Base-by-base conservation (phyloP, 2,797 vertebrate species). In the Melanotaenia nigrans region DNA sequence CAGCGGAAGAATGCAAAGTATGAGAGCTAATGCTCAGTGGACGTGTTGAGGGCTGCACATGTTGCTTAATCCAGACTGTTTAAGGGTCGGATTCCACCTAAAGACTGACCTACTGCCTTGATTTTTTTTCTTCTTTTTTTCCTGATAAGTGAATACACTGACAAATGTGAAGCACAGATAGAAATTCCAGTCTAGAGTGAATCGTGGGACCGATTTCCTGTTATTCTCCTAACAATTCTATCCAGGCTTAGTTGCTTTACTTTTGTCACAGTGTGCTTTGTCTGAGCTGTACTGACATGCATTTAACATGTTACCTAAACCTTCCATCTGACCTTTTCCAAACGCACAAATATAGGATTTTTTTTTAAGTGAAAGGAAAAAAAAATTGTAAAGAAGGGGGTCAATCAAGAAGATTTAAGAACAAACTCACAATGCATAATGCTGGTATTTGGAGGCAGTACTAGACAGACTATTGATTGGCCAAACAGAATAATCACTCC, bases 11-110 rank as follows among this genome's bases (percentile, higher is more conserved):
- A 71, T 57, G 63, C 55, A 0, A 33, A 28, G 65, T 47, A 72
- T 32, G 32, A 12, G 16, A 28, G 51, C 11, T 53, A 18, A 64
- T 57, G 18, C 36, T 25, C 16, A 24, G 47, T 7, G 25, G 68
- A 71, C 49, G 28, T 54, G 49, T 0, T 38, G 22, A 61, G 13
- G 51, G 20, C 40, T 12, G 3, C 73, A 69, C 28, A 11, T 62
- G 73, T 24, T 24, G 49, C 9, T 20, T 82, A 60, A 68, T 68
- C 40, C 67, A 68, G 56, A 75, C 4, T 55, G 55, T 32, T 16
- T 57, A 14, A 54, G 51, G 51, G 51, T 54, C 24, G 5, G 12
- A 54, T 13, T 78, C 64, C 71, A 36, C 56, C 58, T 60, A 32
- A 65, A 35, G 14, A 16, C 0, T 32, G 49, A 56, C 65, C 65